Evolutionary conservation across 2,888 invertebrate species (phyloP).

Genomic region (Caenorhabditis sp.): DNA sequence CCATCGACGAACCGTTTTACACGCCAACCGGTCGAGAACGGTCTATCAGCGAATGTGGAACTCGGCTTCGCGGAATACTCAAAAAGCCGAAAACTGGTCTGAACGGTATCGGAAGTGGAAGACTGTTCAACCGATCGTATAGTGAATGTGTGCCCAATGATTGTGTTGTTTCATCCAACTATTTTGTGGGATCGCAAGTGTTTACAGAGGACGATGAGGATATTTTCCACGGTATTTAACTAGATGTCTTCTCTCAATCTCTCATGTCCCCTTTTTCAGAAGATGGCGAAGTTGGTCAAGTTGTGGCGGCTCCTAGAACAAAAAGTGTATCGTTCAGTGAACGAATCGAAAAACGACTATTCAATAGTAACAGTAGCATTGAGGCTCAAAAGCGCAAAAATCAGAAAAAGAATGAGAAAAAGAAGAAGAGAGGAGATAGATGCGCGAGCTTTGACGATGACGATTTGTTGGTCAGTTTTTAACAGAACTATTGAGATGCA

Average conservation of each 20-base stretch:
- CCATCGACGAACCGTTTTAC: slow-evolving; percentile 17
- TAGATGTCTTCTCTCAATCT: background rate
- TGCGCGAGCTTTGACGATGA: slow-evolving; percentile 15
- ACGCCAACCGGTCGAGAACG: slow-evolving; percentile 6
- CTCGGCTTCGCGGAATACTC: slow-evolving; percentile 26
- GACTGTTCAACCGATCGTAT: slow-evolving; percentile 13
- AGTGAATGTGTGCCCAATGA: slow-evolving; percentile 32
- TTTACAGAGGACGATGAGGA: slow-evolving; percentile 38
- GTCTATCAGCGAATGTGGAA: slow-evolving; percentile 30
- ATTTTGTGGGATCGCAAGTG: background rate
- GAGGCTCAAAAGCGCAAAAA: slow-evolving; percentile 27
- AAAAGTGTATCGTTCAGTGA: slow-evolving; percentile 42
- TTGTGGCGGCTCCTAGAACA: slow-evolving; percentile 20
- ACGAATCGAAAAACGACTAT: slow-evolving; percentile 29
- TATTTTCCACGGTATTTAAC: slow-evolving; percentile 25
- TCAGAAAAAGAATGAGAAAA: slow-evolving; percentile 36
- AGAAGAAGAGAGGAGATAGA: slow-evolving; percentile 37
- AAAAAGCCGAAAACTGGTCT: slow-evolving; percentile 21
- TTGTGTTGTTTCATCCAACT: background rate
- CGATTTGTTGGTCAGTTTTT: background rate
- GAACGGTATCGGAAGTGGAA: background rate
- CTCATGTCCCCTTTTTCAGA: slow-evolving; percentile 8
- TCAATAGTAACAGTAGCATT: slow-evolving; percentile 36
- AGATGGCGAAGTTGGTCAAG: slow-evolving; percentile 16
- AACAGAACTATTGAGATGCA: too few species aligned